phyloP scores from a whole-genome alignment of 2,797 vertebrate species.

The Microctenopoma steveboyesi region DNA sequence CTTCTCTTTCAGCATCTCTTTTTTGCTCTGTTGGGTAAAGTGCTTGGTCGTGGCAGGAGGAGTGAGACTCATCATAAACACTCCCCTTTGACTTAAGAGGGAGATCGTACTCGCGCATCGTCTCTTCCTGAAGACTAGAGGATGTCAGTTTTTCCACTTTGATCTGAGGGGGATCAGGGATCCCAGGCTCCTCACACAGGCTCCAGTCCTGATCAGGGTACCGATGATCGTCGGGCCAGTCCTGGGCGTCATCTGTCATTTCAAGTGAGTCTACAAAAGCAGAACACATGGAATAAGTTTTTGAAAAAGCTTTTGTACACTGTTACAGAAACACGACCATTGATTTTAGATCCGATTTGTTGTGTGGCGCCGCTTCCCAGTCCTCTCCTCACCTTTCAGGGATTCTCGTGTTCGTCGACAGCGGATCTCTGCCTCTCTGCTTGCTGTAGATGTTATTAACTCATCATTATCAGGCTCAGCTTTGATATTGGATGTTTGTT shows the following conservation, averaged over 20 bases:
- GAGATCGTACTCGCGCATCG: neutral
- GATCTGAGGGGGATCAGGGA: neutral
- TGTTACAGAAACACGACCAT: too few relatives aligned
- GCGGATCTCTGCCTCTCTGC: neutral
- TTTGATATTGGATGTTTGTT: constrained; percentile 20
- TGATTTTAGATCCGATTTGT: too few relatives aligned
- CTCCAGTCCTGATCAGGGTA: neutral
- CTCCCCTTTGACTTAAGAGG: neutral
- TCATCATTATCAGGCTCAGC: neutral
- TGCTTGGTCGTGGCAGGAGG: neutral
- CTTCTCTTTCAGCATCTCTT: neutral
- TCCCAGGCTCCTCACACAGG: neutral
- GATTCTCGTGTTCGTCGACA: neutral
- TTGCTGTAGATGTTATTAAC: neutral
- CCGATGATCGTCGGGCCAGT: neutral
- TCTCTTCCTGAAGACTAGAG: neutral
- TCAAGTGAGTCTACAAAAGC: neutral
- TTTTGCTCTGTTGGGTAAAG: neutral
- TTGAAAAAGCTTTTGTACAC: too few relatives aligned
- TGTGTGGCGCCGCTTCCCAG: too few relatives aligned
- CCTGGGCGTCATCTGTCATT: neutral
- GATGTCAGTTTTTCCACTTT: neutral
- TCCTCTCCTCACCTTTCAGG: neutral
- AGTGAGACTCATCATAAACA: neutral
- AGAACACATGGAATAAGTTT: neutral